Conservation (phyloP, 2,797 vertebrate species). For the Glyptemys insculpta region DNA sequence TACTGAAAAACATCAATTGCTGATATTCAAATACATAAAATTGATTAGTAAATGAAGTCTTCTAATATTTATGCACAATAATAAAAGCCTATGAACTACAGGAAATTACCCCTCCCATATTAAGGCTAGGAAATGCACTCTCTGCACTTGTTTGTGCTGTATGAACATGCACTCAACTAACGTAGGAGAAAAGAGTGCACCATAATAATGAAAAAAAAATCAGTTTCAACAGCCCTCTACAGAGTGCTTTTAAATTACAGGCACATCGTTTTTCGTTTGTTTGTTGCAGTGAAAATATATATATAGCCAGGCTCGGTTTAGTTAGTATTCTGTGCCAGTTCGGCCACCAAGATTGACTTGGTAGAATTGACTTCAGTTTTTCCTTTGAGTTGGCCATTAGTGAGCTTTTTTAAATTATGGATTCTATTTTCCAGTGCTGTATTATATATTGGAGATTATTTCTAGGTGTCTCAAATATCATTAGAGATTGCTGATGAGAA, state of each 20-base stretch:
- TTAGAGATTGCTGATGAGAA: constrained; percentile 73
- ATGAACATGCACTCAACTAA: constrained; percentile 76
- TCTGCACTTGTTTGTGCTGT: constrained; percentile 82
- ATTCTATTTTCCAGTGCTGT: constrained; percentile 79
- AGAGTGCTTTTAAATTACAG: constrained; percentile 85
- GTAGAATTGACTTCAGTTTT: constrained; percentile 74
- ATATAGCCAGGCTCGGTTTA: constrained; percentile 68
- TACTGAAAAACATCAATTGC: constrained; percentile 82
- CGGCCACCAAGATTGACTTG: constrained; percentile 71
- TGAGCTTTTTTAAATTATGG: constrained; percentile 68
- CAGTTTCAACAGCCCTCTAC: constrained; percentile 76
- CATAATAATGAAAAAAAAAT: constrained; percentile 62
- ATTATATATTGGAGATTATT: constrained; percentile 50
- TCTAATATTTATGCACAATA: constrained; percentile 81
- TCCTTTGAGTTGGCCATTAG: constrained; percentile 70
- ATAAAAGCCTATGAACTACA: constrained; percentile 81
- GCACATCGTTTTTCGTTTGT: constrained; percentile 83
- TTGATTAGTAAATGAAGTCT: constrained; percentile 81
- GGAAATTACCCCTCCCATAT: constrained; percentile 82
- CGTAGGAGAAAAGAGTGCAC: constrained; percentile 73
- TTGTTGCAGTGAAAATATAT: constrained; percentile 75
- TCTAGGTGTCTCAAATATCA: constrained; percentile 64
- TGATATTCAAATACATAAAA: constrained; percentile 84
- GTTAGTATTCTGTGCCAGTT: constrained; percentile 77
- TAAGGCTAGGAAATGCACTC: constrained; percentile 86